These are phyloP conservation scores for Tetranychus truncatus DNA, from an alignment of 2,888 invertebrate genomes.

Conservation along the genomic window DNA sequence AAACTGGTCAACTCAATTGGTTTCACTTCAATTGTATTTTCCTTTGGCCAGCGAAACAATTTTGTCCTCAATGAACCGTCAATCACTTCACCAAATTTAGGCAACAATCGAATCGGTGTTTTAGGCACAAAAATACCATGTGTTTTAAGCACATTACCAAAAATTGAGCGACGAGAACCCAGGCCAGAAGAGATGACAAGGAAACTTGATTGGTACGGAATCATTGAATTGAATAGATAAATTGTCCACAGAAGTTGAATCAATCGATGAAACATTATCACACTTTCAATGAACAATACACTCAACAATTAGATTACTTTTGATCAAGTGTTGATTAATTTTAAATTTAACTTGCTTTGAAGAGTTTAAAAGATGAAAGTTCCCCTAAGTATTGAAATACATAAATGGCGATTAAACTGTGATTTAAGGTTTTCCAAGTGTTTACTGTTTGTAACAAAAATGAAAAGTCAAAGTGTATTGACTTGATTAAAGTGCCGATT, in stretches of 20 bases:
- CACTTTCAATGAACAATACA: not conserved
- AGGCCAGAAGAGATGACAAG: not conserved
- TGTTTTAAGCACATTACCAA: conserved; percentile 2
- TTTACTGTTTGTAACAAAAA: no score
- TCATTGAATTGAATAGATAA: not conserved
- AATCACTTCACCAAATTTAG: conserved; percentile 3
- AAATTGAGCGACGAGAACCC: not conserved
- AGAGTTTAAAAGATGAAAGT: no score
- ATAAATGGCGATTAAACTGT: no score
- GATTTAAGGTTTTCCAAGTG: no score
- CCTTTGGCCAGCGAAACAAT: conserved; percentile 8
- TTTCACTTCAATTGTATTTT: not conserved
- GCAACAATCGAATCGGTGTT: conserved; percentile 10
- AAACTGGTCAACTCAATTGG: not conserved
- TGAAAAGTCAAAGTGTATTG: no score
- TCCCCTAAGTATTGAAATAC: no score
- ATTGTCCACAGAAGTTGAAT: not conserved
- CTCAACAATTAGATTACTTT: not conserved
- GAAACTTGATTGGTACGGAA: not conserved
- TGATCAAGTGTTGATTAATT: not conserved
- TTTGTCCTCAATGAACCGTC: conserved; percentile 2
- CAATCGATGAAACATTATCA: not conserved
- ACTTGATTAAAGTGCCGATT: not conserved
- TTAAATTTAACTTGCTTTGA: no score
- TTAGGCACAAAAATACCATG: conserved; percentile 7